Base-by-base conservation (phyloP, 2,113 vertebrate genomes). In the Peucedramus taeniatus region DNA sequence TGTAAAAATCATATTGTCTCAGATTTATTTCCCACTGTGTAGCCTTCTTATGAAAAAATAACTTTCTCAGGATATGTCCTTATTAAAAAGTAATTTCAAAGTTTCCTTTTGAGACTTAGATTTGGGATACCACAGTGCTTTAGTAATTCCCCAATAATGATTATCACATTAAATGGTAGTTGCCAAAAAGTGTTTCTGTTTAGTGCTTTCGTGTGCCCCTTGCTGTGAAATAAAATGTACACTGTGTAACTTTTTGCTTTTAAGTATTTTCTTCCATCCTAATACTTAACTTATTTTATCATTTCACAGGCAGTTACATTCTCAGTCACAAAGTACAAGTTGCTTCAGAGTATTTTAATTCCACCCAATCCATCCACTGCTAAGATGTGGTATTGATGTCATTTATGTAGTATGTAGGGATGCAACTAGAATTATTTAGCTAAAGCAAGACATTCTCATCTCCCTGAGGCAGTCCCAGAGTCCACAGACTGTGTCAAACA, bases 151-250 rank as follows among this genome's bases (percentile, higher is more conserved):
- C 76, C 40, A 87, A 30, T 49, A 74, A 90, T 47, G 28, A 93
- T 87, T 84, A 89, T 86, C 51, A 71, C 37, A 87, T 77, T 90
- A 83, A 82, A 81, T 75, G 37, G 56, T 6, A n/a, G 51, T 22
- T 71, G 86, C 60, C 78, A 89, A 74, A 78, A 68, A 70, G 12
- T 33, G 47, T 65, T 80, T 80, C 24, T 22, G 12, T 66, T 71
- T 69, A 69, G 28, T 64, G 39, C 39, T 56, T 86, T 54, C 82
- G 57, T 37, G 42, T 87, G 66, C 80, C 83, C 35, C 57, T 94
- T 93, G 47, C 65, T 92, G 61, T 51, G 76, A 97, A 90, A 95
- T 72, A 96, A 96, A 97, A 97, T 80, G 40, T 61, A 90, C 80
- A 92, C 27, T 40, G 56, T 47, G 27, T 47, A 76, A 72, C 24